Evolutionary conservation across 1,140 invertebrate genomes (phyloP), one percentile per base, ranked within the genome.

Genomic region (Tetranychus urticae): DNA sequence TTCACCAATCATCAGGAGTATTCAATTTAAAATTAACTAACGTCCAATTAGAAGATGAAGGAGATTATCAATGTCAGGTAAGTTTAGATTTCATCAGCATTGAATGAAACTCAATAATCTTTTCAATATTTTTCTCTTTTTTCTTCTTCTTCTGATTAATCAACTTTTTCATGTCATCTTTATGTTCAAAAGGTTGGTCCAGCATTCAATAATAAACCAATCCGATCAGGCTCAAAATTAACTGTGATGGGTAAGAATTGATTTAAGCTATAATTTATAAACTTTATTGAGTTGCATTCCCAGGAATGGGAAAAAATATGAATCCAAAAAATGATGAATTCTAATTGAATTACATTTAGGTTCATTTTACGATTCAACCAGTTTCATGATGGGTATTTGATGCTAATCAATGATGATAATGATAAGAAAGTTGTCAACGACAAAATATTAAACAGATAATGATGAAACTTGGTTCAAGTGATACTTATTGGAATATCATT

Each of bases 1-100:
- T 86, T 2, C 82, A 88, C 69, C 79, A 80, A 42, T 76, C 78
- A 13, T 76, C 80, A 61, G 87, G 87, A 7, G 79, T 85, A 62
- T 88, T 86, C 76, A 87, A 92, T 74, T 77, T 92, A 59, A 76
- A 80, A 63, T 87, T 92, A 67, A 79, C 79, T 54, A 86, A 90
- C 72, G 86, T 83, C 3, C 83, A 82, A 13, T 74, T 91, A 52
- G 82, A 80, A 65, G 89, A 92, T 69, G 88, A 92, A 71, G 87
- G 84, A 0, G 85, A 88, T 70, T 92, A 84, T 74, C 86, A 60
- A 37, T 60, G 59, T 42, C 59, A 60, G 59, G 59, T 54, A 60
- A 50, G 13, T 5, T 42, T 10, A 42, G 5, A 42, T 6, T 42
- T 42, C 5, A 42, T 10, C 39, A 42, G 10, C 14, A 23, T 42